Base-by-base conservation (phyloP, 2,888 invertebrate species). In the Gari tellinella region DNA sequence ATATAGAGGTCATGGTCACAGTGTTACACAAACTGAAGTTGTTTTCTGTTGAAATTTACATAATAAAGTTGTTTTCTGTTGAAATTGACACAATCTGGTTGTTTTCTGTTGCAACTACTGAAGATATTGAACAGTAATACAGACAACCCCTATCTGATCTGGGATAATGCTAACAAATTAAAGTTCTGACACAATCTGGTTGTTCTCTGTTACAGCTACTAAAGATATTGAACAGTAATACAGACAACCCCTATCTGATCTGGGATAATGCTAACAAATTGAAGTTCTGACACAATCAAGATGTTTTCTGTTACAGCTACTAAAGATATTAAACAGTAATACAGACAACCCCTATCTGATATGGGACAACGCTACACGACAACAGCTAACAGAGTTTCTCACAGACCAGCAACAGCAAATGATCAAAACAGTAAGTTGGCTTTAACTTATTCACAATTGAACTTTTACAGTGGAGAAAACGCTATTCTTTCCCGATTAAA, bases 231-330 rank as follows among this genome's bases (percentile, higher is more conserved):
- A 99, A 97, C 85, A 97, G 97, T 43, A 99, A 99, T 92, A 96
- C 97, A 89, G 96, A 97, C 80, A 98, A 96, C 88, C 99, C 99
- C 0, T 98, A 99, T 92, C 94, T 99, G 31, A 95, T 99, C 48
- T 99, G 99, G 99, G 97, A 99, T 93, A 99, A 99, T 93, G 96
- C 96, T 8, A 99, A 99, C 0, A 94, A 99, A 80, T n/a, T n/a
- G n/a, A n/a, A n/a, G n/a, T n/a, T n/a, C n/a, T n/a, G n/a, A n/a
- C n/a, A n/a, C n/a, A n/a, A n/a, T n/a, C n/a, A n/a, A n/a, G n/a
- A n/a, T n/a, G n/a, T n/a, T n/a, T n/a, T 21, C 19, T 41, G 25
- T 72, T 82, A 37, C 89, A 95, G 94, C 94, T 98, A 52, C 93
- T 99, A 63, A 99, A 99, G 93, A 94, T 95, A 15, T 92, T 99